Conservation (phyloP, 1,140 invertebrate genomes). For the Zaprionus kolodkinae region DNA sequence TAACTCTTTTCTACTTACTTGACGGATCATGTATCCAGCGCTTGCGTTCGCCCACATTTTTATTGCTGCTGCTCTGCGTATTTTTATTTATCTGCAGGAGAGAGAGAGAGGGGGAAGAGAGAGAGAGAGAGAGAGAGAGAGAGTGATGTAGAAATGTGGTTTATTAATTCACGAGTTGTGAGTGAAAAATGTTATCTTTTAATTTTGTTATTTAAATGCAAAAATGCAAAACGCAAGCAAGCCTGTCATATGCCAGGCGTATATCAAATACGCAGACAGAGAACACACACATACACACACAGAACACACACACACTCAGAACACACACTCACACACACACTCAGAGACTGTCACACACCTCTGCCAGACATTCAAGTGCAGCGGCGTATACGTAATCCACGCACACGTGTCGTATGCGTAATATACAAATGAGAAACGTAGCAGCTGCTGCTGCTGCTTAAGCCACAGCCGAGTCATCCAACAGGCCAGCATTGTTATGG, state of each 20-base stretch:
- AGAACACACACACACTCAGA: constrained; percentile 18
- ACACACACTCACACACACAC: constrained; percentile 17
- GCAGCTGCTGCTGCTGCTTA: constrained; percentile 24
- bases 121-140: constrained; percentile 21
- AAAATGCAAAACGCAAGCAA: constrained; percentile 63
- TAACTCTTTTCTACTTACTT: constrained; percentile 86
- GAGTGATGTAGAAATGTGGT: neutral
- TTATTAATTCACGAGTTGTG: constrained; percentile 36
- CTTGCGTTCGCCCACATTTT: constrained; percentile 85
- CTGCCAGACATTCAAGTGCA: constrained; percentile 47
- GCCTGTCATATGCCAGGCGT: constrained; percentile 45
- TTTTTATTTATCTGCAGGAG: constrained; percentile 74
- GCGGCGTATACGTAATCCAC: constrained; percentile 48
- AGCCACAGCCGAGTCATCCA: neutral
- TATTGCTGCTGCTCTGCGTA: constrained; percentile 63
- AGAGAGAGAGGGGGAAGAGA: constrained; percentile 21
- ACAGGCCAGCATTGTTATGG: constrained; percentile 5
- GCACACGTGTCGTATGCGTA: constrained; percentile 67
- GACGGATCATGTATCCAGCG: constrained; percentile 91
- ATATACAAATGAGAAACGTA: constrained; percentile 36
- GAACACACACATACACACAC: constrained; percentile 19
- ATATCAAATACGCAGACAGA: constrained; percentile 57
- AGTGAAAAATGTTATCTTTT: constrained; percentile 60
- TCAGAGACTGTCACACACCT: neutral
- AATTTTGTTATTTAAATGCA: constrained; percentile 82